These are phyloP conservation scores for Coendou prehensilis DNA, from an alignment of 2,797 vertebrate species.

Conservation along the genomic window DNA sequence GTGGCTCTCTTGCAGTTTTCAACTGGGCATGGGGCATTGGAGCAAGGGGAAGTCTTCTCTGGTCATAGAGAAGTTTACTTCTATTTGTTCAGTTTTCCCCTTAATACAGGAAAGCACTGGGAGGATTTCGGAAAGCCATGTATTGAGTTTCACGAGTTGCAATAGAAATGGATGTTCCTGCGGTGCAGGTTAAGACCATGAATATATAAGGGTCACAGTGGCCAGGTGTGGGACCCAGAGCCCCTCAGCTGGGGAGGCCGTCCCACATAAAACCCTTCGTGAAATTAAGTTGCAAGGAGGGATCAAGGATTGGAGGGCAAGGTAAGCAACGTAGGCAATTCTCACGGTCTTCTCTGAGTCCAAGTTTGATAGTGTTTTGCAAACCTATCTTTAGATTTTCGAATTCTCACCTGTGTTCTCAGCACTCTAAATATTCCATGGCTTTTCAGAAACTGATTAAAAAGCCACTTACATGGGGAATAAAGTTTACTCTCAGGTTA, in stretches of 20 bases:
- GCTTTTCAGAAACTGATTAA: not conserved
- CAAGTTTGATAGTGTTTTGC: not conserved
- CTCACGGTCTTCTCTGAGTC: not conserved
- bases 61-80: not conserved
- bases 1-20: not conserved
- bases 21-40: not conserved
- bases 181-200: not conserved
- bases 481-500: not conserved
- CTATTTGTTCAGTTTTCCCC: not conserved
- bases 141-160: not conserved
- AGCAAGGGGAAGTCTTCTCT: not conserved
- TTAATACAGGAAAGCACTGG: not conserved
- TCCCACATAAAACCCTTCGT: not conserved
- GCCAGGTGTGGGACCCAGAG: no score
- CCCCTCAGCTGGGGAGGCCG: not conserved
- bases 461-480: not conserved
- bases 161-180: not conserved
- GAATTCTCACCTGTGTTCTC: not conserved
- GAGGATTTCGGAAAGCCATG: not conserved
- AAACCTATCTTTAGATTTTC: not conserved
- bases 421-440: not conserved
- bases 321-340: not conserved
- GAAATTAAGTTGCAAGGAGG: not conserved
- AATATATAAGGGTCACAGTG: not conserved
- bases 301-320: not conserved